Evolutionary conservation across 2,113 vertebrate genomes (phyloP), one percentile per base, ranked within the genome.

Genomic region (Solenodon paradoxus): DNA sequence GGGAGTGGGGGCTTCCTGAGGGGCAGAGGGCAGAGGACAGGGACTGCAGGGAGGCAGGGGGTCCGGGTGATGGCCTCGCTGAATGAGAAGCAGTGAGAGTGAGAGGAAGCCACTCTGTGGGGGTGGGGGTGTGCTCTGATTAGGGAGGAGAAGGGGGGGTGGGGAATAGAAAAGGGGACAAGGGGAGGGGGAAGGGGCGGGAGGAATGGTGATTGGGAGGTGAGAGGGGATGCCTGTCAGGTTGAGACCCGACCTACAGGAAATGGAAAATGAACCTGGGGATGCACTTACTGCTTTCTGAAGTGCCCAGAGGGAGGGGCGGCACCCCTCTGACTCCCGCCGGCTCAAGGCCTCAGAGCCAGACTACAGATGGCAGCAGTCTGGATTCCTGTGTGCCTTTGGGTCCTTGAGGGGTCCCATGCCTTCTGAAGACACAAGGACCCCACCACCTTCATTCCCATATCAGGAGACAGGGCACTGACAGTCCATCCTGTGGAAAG

Each of bases 241-340:
- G 84, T 88, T 80, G 94, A 86, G 90, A 96, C 47, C 75, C 10
- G 6, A 71, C 77, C 63, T 53, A 74, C 77, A 96, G 95, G 93
- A 97, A 95, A 75, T 89, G 77, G 97, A 92, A 98, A 95, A 85
- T 87, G 97, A 96, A 96, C 26, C 75, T 93, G 92, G 96, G 95
- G n/a, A 59, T 82, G 85, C 51, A 66, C 12, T 45, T 3, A 7
- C 35, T 47, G 88, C 40, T 79, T 77, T 95, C 35, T 75, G 57
- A 61, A 80, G 81, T 24, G 19, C 64, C 88, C 74, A 84, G 77
- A 16, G 61, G 66, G 80, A 74, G 55, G 90, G 55, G 38, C 69
- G 72, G 81, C 66, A 78, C 47, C 38, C 68, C 38, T 51, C 40
- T 3, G 22, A 30, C 30, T 20, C 20, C 24, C 28, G 3, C 9